Percentiles rank a stretch among this genome's conserved stretches.
phyloP scores from a whole-genome alignment of 2,113 vertebrate genomes.

The Brachirus orientalis region DNA sequence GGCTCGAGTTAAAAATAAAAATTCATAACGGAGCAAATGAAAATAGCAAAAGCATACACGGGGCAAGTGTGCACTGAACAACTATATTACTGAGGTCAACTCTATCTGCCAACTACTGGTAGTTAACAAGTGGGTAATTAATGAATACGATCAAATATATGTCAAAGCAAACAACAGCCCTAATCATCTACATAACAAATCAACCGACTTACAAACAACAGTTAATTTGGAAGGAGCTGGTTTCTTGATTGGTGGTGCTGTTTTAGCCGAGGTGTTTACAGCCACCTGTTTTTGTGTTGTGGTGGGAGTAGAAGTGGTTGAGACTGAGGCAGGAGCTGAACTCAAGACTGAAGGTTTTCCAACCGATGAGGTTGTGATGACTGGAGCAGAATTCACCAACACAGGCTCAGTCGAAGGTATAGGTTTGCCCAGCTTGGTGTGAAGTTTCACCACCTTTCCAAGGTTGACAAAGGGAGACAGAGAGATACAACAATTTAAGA shows the following conservation, averaged over 20 bases:
- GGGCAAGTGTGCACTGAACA: not conserved
- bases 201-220: conserved; percentile 69
- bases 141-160: not conserved
- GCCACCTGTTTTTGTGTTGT: conserved; percentile 47
- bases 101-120: not conserved
- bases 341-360: conserved; percentile 54
- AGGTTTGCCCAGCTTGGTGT: conserved; percentile 87
- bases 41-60: no score
- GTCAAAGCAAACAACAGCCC: no score
- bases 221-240: conserved; percentile 61
- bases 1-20: no score
- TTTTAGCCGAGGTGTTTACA: conserved; percentile 26
- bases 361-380: conserved; percentile 68
- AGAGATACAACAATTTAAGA: conserved; percentile 25
- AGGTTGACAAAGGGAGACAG: conserved; percentile 37
- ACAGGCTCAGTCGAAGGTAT: conserved; percentile 84
- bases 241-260: conserved; percentile 61
- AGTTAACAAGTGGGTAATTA: not conserved
- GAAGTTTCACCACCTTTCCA: conserved; percentile 86
- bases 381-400: conserved; percentile 75
- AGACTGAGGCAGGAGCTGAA: conserved; percentile 34
- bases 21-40: no score
- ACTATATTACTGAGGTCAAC: not conserved
- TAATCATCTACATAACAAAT: not conserved
- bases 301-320: conserved; percentile 21